A percentile compares a stretch with the other conserved stretches of the same genome.
Conservation (phyloP, 1,140 invertebrate species). For the Listronotus bonariensis region DNA sequence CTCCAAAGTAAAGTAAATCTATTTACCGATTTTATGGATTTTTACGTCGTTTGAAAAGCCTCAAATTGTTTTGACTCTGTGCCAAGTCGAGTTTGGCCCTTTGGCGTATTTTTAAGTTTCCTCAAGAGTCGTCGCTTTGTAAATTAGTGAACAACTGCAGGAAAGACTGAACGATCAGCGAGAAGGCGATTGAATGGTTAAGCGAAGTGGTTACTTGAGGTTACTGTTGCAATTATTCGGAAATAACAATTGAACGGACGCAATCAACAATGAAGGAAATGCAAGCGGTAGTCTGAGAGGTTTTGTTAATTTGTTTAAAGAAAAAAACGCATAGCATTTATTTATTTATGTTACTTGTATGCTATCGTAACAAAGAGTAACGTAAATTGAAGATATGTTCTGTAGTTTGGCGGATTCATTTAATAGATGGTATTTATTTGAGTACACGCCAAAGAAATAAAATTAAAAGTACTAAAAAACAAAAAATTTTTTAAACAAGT, state of each 20-base stretch:
- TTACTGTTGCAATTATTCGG: neutral
- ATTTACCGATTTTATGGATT: conserved; percentile 32
- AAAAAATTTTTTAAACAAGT: no score
- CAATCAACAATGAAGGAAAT: neutral
- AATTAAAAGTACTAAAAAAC: no score
- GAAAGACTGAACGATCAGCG: conserved; percentile 10
- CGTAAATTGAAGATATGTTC: no score
- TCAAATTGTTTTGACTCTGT: conserved; percentile 34
- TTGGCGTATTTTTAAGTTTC: conserved; percentile 24
- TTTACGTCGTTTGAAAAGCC: conserved; percentile 16
- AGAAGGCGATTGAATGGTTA: conserved; percentile 15
- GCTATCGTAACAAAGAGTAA: no score
- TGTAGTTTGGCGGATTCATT: no score
- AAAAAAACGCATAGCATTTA: no score
- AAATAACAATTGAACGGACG: neutral
- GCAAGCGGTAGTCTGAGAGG: no score
- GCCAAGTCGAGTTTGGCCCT: conserved; percentile 23
- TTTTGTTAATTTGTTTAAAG: no score
- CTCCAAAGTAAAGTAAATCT: conserved; percentile 31
- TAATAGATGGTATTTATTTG: no score
- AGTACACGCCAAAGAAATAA: no score
- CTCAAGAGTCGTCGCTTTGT: conserved; percentile 12
- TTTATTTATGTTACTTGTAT: no score
- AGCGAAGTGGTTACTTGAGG: neutral
- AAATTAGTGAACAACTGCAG: conserved; percentile 25